Evolutionary conservation across 1,140 invertebrate species (phyloP).

Genomic region (Eciton burchellii): DNA sequence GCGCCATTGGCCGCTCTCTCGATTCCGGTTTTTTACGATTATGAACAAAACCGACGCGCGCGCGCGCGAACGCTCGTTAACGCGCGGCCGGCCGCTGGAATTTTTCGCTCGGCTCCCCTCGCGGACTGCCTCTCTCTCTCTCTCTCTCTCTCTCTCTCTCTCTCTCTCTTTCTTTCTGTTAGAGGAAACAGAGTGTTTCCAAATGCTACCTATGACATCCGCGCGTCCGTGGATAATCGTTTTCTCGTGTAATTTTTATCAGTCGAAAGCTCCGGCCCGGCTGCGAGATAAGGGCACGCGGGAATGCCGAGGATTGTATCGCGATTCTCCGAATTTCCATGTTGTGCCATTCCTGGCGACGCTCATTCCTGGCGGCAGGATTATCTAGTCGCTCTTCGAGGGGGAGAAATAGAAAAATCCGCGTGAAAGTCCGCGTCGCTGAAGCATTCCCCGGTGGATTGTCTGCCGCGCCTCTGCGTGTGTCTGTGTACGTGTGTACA

Average conservation of each 20-base stretch:
- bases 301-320: not conserved
- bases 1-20: slow-evolving; percentile 33
- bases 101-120: not conserved
- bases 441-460: slow-evolving; percentile 40
- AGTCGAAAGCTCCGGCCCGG: not conserved
- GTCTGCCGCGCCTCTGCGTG: not conserved
- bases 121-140: slow-evolving; percentile 22
- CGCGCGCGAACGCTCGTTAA: slow-evolving; percentile 62
- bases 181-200: too few relatives aligned
- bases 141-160: too few relatives aligned
- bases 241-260: not conserved
- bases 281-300: not conserved
- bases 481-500: too few relatives aligned
- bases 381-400: not conserved
- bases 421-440: not conserved
- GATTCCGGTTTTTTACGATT: slow-evolving; percentile 70
- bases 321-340: not conserved
- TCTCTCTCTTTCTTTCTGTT: too few relatives aligned
- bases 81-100: slow-evolving; percentile 3
- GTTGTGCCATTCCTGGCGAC: not conserved
- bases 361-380: not conserved
- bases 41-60: slow-evolving; percentile 65
- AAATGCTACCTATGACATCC: too few relatives aligned
- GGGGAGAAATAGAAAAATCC: slow-evolving; percentile 6
- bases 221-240: not conserved